Conservation (phyloP, 2,797 vertebrate species). For the Avahi laniger region DNA sequence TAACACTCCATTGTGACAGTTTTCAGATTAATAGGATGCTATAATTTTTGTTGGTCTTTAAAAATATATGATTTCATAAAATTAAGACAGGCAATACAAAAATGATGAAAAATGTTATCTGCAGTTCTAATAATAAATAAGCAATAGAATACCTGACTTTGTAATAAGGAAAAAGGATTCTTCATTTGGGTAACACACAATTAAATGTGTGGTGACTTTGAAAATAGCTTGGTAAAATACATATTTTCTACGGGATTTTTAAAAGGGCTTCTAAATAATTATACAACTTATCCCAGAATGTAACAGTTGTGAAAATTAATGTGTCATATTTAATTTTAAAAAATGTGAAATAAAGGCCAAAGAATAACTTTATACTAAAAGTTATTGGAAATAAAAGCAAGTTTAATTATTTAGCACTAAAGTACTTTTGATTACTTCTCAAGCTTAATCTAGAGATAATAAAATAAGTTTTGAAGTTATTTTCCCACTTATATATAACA, state of each 20-base stretch:
- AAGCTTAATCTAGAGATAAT: neutral
- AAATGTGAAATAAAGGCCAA: conserved; percentile 64
- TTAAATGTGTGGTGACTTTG: conserved; percentile 60
- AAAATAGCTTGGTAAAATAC: conserved; percentile 51
- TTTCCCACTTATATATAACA: neutral
- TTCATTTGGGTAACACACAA: conserved; percentile 67
- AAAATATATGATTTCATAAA: conserved; percentile 73
- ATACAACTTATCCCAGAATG: conserved; percentile 55
- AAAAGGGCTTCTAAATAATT: conserved; percentile 53
- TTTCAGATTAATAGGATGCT: conserved; percentile 75
- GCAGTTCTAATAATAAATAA: conserved; percentile 67
- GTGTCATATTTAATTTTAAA: conserved; percentile 39
- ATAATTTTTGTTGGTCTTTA: conserved; percentile 72
- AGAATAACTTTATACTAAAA: conserved; percentile 3
- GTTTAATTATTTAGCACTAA: neutral
- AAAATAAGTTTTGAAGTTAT: neutral
- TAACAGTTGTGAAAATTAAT: conserved; percentile 58
- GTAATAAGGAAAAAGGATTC: conserved; percentile 70
- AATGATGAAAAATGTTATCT: conserved; percentile 72
- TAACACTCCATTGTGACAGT: conserved; percentile 75
- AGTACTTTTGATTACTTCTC: neutral
- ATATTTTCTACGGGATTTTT: conserved; percentile 37
- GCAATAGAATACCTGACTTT: conserved; percentile 51
- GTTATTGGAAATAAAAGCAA: neutral
- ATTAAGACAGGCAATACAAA: conserved; percentile 72